Conservation (phyloP, 2,797 vertebrate species). For the Choloepus didactylus region DNA sequence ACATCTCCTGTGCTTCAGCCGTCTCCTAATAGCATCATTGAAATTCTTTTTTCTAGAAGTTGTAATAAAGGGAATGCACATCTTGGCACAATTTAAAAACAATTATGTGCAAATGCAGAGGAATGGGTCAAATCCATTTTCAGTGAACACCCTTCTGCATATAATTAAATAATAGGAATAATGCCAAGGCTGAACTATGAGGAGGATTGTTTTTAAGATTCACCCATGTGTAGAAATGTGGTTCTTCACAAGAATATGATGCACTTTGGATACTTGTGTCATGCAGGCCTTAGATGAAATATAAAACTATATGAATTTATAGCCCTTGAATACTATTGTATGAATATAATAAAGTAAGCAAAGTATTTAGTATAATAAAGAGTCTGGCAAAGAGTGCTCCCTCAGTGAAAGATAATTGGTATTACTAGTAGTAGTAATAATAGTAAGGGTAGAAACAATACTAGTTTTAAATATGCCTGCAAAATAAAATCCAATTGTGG, state of each 20-base stretch:
- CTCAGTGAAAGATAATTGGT: background rate
- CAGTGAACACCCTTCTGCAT: background rate
- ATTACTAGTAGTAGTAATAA: background rate
- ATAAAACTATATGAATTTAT: background rate
- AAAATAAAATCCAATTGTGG: background rate
- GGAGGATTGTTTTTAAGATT: slow-evolving; percentile 41
- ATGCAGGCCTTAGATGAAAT: slow-evolving; percentile 23
- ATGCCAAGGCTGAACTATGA: slow-evolving; percentile 27
- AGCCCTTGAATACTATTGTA: background rate
- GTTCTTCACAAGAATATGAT: background rate
- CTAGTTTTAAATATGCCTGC: background rate
- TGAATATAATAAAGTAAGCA: background rate
- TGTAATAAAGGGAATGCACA: background rate
- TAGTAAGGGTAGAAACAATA: background rate
- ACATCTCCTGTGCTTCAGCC: background rate
- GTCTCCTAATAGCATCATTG: background rate
- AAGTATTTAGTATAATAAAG: background rate
- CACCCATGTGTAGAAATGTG: slow-evolving; percentile 32
- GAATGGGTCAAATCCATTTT: background rate
- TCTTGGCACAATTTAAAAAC: slow-evolving; percentile 67
- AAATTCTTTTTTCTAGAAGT: background rate
- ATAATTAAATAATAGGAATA: slow-evolving; percentile 14
- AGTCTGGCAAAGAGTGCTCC: background rate
- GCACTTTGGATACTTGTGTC: background rate
- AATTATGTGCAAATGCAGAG: slow-evolving; percentile 44